Evolutionary conservation across 1,140 invertebrate genomes (phyloP).

Genomic region (Ylistrum balloti): DNA sequence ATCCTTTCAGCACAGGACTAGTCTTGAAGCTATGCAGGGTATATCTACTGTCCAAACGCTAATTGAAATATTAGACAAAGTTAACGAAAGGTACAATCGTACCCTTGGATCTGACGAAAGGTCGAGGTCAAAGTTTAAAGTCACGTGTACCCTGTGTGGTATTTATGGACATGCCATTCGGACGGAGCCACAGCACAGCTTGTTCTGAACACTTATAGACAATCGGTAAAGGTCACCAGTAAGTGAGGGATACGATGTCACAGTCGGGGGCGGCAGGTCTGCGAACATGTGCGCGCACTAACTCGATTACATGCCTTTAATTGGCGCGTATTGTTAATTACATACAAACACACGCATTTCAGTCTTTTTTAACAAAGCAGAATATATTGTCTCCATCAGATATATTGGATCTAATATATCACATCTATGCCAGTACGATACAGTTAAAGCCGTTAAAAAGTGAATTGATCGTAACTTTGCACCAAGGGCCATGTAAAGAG

Average conservation of each 20-base stretch:
- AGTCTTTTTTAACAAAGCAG: background rate
- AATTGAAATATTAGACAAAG: conserved; percentile 36
- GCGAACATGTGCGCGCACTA: background rate
- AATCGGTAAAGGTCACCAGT: background rate
- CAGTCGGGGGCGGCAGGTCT: background rate
- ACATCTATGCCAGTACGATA: background rate
- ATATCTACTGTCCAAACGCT: background rate
- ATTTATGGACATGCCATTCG: background rate
- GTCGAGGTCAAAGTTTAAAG: background rate
- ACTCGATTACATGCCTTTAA: conserved; percentile 32
- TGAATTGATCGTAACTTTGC: too few relatives aligned
- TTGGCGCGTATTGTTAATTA: background rate
- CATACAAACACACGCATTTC: background rate
- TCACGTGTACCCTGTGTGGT: background rate
- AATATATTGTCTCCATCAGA: background rate
- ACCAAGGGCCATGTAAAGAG: too few relatives aligned
- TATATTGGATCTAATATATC: background rate
- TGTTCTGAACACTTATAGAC: background rate
- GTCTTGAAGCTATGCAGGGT: too few relatives aligned
- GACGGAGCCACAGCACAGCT: background rate
- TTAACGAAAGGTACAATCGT: conserved; percentile 32
- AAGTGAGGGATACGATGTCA: conserved; percentile 38
- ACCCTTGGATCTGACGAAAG: background rate
- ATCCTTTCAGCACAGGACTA: too few relatives aligned
- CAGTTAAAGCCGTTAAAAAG: too few relatives aligned